Conservation (phyloP, 1,140 invertebrate genomes). For the Drosophila tropicalis region DNA sequence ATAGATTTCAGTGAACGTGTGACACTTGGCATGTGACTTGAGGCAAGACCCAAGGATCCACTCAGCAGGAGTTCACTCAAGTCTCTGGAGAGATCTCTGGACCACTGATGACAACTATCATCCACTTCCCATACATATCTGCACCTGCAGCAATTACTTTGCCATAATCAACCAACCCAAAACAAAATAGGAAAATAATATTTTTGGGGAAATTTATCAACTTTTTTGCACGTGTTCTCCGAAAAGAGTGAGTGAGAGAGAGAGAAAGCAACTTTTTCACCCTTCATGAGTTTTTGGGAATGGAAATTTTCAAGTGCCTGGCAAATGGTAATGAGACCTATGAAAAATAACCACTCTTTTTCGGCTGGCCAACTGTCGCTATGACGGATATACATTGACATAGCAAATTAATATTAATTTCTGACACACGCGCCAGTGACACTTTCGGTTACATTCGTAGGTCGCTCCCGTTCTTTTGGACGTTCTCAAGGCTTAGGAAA, state of each 20-base stretch:
- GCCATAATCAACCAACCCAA: constrained; percentile 25
- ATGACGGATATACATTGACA: constrained; percentile 81
- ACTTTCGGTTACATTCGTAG: constrained; percentile 37
- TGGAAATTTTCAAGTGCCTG: constrained; percentile 23
- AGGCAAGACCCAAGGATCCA: neutral
- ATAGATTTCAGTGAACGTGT: constrained; percentile 73
- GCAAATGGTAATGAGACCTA: constrained; percentile 59
- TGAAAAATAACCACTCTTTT: constrained; percentile 71
- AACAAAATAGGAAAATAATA: constrained; percentile 46
- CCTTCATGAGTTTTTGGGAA: constrained; percentile 24
- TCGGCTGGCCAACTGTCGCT: constrained; percentile 55
- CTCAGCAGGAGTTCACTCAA: constrained; percentile 32
- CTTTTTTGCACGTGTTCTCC: constrained; percentile 49
- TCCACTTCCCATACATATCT: constrained; percentile 17
- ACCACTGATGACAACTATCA: constrained; percentile 51
- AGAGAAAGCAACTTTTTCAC: constrained; percentile 20
- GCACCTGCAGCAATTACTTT: constrained; percentile 47
- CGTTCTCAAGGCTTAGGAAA: constrained; percentile 28
- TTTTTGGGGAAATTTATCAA: constrained; percentile 48
- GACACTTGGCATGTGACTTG: constrained; percentile 63
- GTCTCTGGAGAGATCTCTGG: constrained; percentile 52
- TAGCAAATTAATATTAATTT: constrained; percentile 83
- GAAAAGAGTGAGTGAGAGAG: too few relatives aligned
- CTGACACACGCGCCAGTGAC: constrained; percentile 78
- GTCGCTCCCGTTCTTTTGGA: constrained; percentile 1